Evolutionary conservation across 2,888 invertebrate species (phyloP).

Genomic region (Nysson spinosus): DNA sequence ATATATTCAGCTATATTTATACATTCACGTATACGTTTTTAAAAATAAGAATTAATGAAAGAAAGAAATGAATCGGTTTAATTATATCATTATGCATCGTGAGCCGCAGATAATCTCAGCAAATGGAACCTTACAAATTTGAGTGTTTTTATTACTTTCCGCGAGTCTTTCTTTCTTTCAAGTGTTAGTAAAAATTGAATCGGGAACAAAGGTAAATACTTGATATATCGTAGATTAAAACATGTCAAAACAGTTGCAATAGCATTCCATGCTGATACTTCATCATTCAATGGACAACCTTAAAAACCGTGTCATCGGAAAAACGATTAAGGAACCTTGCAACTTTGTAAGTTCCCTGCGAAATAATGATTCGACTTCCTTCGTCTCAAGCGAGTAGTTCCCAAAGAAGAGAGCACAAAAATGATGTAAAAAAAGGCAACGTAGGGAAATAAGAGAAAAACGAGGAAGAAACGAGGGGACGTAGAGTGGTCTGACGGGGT

Average conservation of each 20-base stretch:
- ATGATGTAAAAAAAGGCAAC: neutral
- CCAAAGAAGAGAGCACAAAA: neutral
- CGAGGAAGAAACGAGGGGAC: neutral
- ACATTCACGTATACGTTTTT: too few species aligned
- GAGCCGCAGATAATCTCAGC: too few species aligned
- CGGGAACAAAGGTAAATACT: too few species aligned
- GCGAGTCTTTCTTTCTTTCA: too few species aligned
- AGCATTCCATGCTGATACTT: neutral
- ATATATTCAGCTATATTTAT: neutral
- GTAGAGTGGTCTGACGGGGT: slow-evolving; percentile 12
- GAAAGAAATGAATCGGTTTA: too few species aligned
- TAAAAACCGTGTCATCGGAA: slow-evolving; percentile 36
- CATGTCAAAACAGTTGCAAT: too few species aligned
- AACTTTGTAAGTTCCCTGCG: slow-evolving; percentile 7
- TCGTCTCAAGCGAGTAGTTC: slow-evolving; percentile 13
- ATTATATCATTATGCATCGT: too few species aligned
- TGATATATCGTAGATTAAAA: too few species aligned
- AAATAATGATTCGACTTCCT: slow-evolving; percentile 39
- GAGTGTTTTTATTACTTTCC: too few species aligned
- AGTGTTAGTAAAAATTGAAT: too few species aligned
- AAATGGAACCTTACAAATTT: too few species aligned
- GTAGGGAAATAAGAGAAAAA: slow-evolving; percentile 14
- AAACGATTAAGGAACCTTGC: slow-evolving; percentile 1
- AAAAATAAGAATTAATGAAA: too few species aligned
- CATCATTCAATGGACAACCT: slow-evolving; percentile 17